Base-by-base conservation (phyloP, 2,888 invertebrate genomes). In the Pecten maximus region DNA sequence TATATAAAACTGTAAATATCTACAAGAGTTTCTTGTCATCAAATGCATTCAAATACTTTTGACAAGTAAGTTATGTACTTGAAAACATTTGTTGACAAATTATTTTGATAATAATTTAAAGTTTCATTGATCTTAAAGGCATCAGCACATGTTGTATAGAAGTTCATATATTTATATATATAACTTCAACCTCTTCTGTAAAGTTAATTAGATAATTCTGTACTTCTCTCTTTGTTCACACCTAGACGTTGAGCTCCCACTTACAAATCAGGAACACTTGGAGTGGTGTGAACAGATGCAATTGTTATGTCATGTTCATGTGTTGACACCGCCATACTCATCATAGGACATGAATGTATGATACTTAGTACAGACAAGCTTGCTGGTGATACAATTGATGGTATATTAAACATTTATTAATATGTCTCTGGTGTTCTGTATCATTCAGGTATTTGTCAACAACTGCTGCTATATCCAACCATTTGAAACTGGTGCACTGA, bases 361-460 rank as follows among this genome's bases (percentile, higher is more conserved):
- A 74, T 35, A 74, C 8, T 35, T 74, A 10, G 74, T 74, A 74
- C 28, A 74, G 16, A 74, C 23, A 74, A 74, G 74, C 28, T 74
- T 74, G 74, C 74, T 74, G 74, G 74, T 74, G 74, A 74, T 74
- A 74, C 15, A 74, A 74, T 74, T 74, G 74, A 35, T 74, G 12
- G 2, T 60, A 60, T 74, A 74, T 74, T 74, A 74, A 74, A 74
- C 28, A 35, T 28, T 35, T 74, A 74, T 74, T 10, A 74, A 74
- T 74, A 35, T 23, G 35, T 74, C 35, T 74, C 35, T 35, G 28
- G 60, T 74, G 35, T 74, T 74, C 28, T 54, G 15, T 74, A 28
- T 74, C 23, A n/a, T 60, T 60, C 6, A 6, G 19, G n/a, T n/a
- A n/a, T 60, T n/a, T 60, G 6, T n/a, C n/a, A n/a, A 60, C n/a